Conservation (phyloP, 2,797 vertebrate species). For the Naso thynnoides region DNA sequence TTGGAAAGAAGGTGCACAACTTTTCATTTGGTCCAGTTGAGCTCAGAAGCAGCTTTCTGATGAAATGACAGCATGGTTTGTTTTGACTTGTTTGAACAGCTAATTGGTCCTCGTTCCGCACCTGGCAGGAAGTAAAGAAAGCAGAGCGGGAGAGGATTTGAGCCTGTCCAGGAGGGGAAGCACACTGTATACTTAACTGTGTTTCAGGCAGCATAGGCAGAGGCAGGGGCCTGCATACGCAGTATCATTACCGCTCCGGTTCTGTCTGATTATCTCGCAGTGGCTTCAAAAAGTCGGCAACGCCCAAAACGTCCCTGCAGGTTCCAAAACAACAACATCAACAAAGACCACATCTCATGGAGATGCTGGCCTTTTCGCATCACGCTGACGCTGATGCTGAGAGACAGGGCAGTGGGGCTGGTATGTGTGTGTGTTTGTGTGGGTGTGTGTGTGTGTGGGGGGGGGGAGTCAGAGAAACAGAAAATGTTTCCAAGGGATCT, state of each 20-base stretch:
- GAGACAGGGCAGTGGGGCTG: constrained; percentile 21
- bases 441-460: not conserved
- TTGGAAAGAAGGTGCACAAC: too few species aligned
- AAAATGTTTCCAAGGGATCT: not conserved
- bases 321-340: constrained; percentile 41
- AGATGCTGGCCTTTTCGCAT: constrained; percentile 51
- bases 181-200: not conserved
- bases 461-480: not conserved
- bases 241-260: not conserved
- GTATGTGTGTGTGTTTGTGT: not conserved
- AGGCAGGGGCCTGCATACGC: not conserved
- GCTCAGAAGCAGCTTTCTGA: not conserved
- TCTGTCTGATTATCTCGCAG: not conserved
- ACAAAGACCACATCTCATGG: constrained; percentile 36
- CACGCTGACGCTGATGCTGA: constrained; percentile 49
- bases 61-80: not conserved
- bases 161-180: constrained; percentile 11
- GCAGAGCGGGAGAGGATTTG: constrained; percentile 9
- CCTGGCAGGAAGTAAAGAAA: constrained; percentile 7
- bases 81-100: constrained; percentile 12
- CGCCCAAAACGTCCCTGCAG: not conserved
- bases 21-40: constrained; percentile 3
- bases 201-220: not conserved
- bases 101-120: not conserved
- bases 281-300: constrained; percentile 8